A percentile compares a stretch with the other conserved stretches of the same genome.
phyloP scores from a whole-genome alignment of 2,797 vertebrate species.

The Cephalopachus bancanus region DNA sequence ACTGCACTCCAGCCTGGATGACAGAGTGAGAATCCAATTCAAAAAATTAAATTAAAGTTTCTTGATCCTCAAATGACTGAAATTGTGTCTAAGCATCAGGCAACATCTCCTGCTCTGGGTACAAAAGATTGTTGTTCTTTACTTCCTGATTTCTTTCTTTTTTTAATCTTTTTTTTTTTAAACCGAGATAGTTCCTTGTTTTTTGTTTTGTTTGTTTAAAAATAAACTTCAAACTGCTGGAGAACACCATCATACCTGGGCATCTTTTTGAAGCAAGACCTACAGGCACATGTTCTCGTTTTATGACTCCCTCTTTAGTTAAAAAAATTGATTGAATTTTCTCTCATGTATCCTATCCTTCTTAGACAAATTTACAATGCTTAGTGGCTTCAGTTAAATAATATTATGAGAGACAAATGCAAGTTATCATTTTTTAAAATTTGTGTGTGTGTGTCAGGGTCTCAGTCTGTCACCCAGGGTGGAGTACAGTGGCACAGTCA shows the following conservation, averaged over 20 bases:
- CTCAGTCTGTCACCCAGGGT: too few relatives aligned
- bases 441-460: too few relatives aligned
- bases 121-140: not conserved
- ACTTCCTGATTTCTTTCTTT: not conserved
- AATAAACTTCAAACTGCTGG: not conserved
- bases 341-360: not conserved
- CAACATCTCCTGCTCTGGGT: not conserved
- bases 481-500: too few relatives aligned
- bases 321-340: not conserved
- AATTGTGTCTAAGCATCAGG: not conserved
- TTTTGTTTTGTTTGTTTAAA: not conserved
- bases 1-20: too few relatives aligned
- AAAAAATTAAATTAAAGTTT: not conserved
- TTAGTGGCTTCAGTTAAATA: slow-evolving; percentile 1
- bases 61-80: not conserved
- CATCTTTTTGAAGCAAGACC: not conserved
- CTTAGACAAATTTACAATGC: not conserved
- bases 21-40: too few relatives aligned
- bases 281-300: not conserved
- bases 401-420: not conserved
- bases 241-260: not conserved
- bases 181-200: not conserved
- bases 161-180: not conserved
- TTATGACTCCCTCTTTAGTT: not conserved
- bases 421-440: not conserved